A percentile compares a stretch with the other conserved stretches of the same genome.
phyloP scores from a whole-genome alignment of 1,140 invertebrate genomes.

The Drosophila equinoxialis region DNA sequence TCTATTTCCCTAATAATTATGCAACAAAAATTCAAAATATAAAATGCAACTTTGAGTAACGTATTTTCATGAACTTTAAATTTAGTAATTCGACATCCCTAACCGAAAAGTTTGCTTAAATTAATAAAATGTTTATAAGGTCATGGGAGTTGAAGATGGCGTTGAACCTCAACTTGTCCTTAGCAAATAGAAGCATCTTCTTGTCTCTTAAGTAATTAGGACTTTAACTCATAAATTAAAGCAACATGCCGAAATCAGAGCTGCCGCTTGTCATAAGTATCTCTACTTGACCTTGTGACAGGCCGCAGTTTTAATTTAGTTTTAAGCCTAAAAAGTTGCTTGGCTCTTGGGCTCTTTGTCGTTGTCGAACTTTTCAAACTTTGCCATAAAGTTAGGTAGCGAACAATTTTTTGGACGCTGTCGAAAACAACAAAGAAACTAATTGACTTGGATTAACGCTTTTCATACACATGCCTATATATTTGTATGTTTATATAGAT shows the following conservation, averaged over 20 bases:
- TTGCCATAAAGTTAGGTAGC: conserved; percentile 73
- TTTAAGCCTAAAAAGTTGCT: conserved; percentile 42
- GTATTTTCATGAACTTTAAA: no score
- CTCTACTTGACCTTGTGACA: conserved; percentile 41
- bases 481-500: background rate
- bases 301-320: conserved; percentile 51
- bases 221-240: conserved; percentile 47
- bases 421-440: conserved; percentile 76
- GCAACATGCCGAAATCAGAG: conserved; percentile 28
- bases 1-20: no score
- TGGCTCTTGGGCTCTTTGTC: conserved; percentile 27
- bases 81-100: background rate
- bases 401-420: conserved; percentile 54
- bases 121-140: conserved; percentile 10
- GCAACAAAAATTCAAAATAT: no score
- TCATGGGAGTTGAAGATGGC: background rate
- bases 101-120: background rate
- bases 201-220: conserved; percentile 29
- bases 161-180: background rate
- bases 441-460: conserved; percentile 79
- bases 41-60: no score
- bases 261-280: conserved; percentile 45
- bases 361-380: conserved; percentile 64
- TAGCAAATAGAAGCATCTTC: background rate
- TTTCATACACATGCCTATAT: background rate